phyloP scores from a whole-genome alignment of 2,113 vertebrate genomes.

The Eulacestoma nigropectus region DNA sequence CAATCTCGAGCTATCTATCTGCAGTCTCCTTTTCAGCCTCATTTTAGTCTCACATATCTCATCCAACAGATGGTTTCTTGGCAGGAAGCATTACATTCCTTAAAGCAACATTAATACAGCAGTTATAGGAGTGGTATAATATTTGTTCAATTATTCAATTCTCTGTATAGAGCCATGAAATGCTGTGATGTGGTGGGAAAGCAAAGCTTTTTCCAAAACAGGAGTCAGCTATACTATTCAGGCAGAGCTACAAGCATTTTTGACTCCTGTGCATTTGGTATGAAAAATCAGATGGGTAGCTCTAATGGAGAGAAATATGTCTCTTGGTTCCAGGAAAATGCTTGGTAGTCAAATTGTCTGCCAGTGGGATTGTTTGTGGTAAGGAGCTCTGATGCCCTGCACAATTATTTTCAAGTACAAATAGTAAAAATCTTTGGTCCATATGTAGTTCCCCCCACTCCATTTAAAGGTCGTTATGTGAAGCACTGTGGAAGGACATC shows the following conservation, averaged over 20 bases:
- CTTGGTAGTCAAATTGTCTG: neutral
- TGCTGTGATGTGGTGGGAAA: neutral
- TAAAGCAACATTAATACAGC: conserved; percentile 2
- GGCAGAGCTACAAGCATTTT: neutral
- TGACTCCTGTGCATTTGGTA: neutral
- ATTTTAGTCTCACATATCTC: conserved; percentile 11
- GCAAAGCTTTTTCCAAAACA: neutral
- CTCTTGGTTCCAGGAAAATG: neutral
- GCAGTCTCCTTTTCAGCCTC: neutral
- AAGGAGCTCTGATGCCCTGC: neutral
- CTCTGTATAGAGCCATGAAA: neutral
- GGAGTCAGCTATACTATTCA: neutral
- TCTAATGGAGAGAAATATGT: neutral
- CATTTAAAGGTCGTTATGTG: neutral
- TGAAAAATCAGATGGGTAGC: neutral
- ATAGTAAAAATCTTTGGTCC: neutral
- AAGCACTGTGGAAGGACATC: neutral
- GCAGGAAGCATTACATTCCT: neutral
- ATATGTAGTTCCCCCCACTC: neutral
- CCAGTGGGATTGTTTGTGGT: neutral
- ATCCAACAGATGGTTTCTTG: conserved; percentile 44
- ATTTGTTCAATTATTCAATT: conserved; percentile 27
- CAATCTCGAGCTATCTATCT: conserved; percentile 11
- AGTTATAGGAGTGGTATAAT: neutral
- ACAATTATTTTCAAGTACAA: neutral